phyloP scores from a whole-genome alignment of 1,140 invertebrate genomes.

The Drosophila rufa region DNA sequence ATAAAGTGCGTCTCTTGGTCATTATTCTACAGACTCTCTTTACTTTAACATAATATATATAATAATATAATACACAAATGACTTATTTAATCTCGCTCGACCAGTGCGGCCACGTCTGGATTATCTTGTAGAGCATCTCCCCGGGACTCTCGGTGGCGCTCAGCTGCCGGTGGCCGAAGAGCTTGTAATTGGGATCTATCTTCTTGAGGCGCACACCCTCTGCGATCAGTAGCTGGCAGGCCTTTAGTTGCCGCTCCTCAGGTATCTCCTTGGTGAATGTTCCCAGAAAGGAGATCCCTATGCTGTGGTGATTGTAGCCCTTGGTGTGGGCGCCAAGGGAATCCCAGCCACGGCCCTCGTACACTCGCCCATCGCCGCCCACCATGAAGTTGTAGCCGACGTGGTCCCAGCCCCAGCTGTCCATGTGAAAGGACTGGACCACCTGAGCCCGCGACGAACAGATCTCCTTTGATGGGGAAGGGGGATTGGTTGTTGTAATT shows the following conservation, averaged over 20 bases:
- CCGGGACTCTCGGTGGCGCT: slow-evolving; percentile 88
- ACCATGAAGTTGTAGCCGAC: slow-evolving; percentile 90
- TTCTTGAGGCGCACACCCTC: slow-evolving; percentile 87
- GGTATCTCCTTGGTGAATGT: slow-evolving; percentile 87
- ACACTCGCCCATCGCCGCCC: slow-evolving; percentile 88
- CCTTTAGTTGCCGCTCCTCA: slow-evolving; percentile 86
- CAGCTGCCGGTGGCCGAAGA: slow-evolving; percentile 88
- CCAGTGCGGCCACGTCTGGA: slow-evolving; percentile 88
- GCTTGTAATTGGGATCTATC: slow-evolving; percentile 86
- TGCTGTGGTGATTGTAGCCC: slow-evolving; percentile 87
- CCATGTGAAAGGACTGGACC: slow-evolving; percentile 91
- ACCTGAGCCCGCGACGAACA: slow-evolving; percentile 86
- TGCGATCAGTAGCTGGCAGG: slow-evolving; percentile 87
- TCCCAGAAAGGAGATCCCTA: slow-evolving; percentile 90
- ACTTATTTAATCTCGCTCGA: slow-evolving; percentile 28
- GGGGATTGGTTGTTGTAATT: neutral
- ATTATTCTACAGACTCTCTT: slow-evolving; percentile 21
- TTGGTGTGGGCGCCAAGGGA: slow-evolving; percentile 88
- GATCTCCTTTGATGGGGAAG: slow-evolving; percentile 66
- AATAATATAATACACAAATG: slow-evolving; percentile 7
- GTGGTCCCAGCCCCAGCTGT: slow-evolving; percentile 88
- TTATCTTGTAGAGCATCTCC: slow-evolving; percentile 86
- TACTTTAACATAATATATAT: slow-evolving; percentile 9
- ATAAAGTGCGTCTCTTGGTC: slow-evolving; percentile 1
- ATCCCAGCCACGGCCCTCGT: slow-evolving; percentile 89